phyloP scores from a whole-genome alignment of 1,140 invertebrate genomes.

The Apis mellifera region Amel_HAv3.1 CM009942.2:185001-185500 shows the following conservation, averaged over 20 bases:
- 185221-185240: conserved; percentile 61
- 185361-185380: neutral
- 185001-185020: conserved; percentile 71
- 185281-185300: neutral
- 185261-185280: conserved; percentile 4
- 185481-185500: neutral
- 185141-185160: conserved; percentile 70
- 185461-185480: neutral
- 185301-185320: conserved; percentile 20
- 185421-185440: too few species aligned
- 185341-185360: neutral
- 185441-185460: neutral
- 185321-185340: neutral
- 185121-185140: conserved; percentile 68
- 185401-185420: too few species aligned
- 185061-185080: conserved; percentile 80
- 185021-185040: conserved; percentile 76
- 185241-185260: conserved; percentile 35
- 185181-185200: conserved; percentile 69
- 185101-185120: conserved; percentile 73
- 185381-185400: too few species aligned
- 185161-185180: conserved; percentile 70
- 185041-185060: conserved; percentile 79
- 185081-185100: conserved; percentile 78
- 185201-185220: conserved; percentile 63